Evolutionary conservation across 2,888 invertebrate genomes (phyloP).

Genomic region (Arctia plantaginis): DNA sequence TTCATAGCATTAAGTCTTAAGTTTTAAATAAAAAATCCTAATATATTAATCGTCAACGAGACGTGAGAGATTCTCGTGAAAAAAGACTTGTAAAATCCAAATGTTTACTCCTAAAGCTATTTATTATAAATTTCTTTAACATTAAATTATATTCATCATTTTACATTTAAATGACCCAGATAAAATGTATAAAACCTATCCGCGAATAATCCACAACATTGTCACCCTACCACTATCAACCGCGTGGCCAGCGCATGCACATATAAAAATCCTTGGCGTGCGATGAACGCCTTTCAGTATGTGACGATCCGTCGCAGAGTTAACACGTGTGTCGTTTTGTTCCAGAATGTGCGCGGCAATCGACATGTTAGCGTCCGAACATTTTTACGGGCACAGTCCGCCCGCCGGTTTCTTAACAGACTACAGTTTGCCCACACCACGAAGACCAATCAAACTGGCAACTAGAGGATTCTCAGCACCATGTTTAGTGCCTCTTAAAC

Average conservation of each 20-base stretch:
- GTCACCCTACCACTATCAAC: slow-evolving; percentile 68
- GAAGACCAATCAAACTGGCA: slow-evolving; percentile 71
- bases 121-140: neutral
- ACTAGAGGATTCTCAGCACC: slow-evolving; percentile 76
- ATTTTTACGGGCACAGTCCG: slow-evolving; percentile 91
- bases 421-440: slow-evolving; percentile 74
- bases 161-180: slow-evolving; percentile 54
- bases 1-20: no score
- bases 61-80: neutral
- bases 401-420: slow-evolving; percentile 88
- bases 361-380: slow-evolving; percentile 88
- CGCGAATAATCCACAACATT: slow-evolving; percentile 48
- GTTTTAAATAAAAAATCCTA: neutral
- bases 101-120: neutral
- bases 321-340: slow-evolving; percentile 51
- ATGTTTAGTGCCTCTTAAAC: slow-evolving; percentile 71
- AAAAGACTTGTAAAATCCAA: neutral
- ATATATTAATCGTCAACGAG: neutral
- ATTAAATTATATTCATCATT: slow-evolving; percentile 27
- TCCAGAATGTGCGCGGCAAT: slow-evolving; percentile 79
- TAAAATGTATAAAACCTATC: slow-evolving; percentile 40
- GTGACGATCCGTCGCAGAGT: slow-evolving; percentile 44
- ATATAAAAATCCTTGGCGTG: slow-evolving; percentile 61
- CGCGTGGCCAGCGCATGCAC: slow-evolving; percentile 72
- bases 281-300: slow-evolving; percentile 75